phyloP scores from a whole-genome alignment of 2,888 invertebrate species.

The Perithous albicinctus region DNA sequence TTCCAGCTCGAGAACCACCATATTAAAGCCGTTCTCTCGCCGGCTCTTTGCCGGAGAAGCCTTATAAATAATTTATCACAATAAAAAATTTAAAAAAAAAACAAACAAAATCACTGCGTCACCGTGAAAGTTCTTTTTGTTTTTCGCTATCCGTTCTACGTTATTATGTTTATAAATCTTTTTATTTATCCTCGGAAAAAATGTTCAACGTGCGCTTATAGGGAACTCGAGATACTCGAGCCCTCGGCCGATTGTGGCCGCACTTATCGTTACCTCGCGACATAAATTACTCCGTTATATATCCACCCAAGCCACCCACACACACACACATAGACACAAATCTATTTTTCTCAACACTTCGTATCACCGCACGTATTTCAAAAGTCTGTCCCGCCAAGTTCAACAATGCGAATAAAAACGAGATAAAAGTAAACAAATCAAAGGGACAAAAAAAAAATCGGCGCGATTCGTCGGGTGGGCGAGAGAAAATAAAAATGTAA shows the following conservation, averaged over 20 bases:
- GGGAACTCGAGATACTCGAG: conserved; percentile 35
- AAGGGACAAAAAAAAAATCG: conserved; percentile 29
- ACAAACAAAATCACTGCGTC: conserved; percentile 5
- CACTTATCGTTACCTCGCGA: conserved; percentile 34
- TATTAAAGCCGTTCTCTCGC: conserved; percentile 78
- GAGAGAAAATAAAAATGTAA: too few species aligned
- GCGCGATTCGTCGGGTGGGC: conserved; percentile 46
- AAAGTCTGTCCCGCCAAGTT: conserved; percentile 2
- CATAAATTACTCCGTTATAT: conserved; percentile 34
- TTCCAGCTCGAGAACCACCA: conserved; percentile 92
- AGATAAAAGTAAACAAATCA: conserved; percentile 17
- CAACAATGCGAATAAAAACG: conserved; percentile 14
- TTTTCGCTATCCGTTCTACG: neutral
- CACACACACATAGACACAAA: neutral
- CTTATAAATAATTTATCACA: conserved; percentile 28
- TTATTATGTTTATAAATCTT: neutral
- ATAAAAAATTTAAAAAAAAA: too few species aligned
- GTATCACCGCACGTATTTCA: conserved; percentile 6
- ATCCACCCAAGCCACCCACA: neutral
- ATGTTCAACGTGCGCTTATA: neutral
- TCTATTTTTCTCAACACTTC: neutral
- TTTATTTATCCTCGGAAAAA: conserved; percentile 1
- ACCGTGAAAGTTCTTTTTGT: neutral
- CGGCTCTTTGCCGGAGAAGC: conserved; percentile 26
- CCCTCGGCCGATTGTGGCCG: conserved; percentile 54